Percentiles rank a stretch among this genome's conserved stretches.
phyloP scores from a whole-genome alignment of 2,113 vertebrate species.

The Sander lucioperca region DNA sequence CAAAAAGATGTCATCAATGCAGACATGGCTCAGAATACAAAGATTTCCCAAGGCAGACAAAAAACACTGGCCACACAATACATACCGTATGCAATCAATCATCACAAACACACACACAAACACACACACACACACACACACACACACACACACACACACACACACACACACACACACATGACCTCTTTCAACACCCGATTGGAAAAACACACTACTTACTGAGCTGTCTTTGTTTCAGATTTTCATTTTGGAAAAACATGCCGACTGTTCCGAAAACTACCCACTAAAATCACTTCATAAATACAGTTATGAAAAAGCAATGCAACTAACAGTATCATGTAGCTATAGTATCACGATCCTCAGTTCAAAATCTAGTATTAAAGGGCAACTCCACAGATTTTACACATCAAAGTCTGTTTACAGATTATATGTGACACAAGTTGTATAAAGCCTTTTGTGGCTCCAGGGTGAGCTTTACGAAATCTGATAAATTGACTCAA shows the following conservation, averaged over 20 bases:
- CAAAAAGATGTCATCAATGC: constrained; percentile 62
- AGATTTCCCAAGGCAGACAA: constrained; percentile 24
- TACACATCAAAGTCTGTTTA: background rate
- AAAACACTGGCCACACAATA: constrained; percentile 31
- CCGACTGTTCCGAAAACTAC: background rate
- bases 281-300: background rate
- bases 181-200: background rate
- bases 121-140: background rate
- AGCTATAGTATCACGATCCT: background rate
- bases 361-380: background rate
- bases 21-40: constrained; percentile 55
- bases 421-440: background rate
- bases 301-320: background rate
- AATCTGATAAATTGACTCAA: background rate
- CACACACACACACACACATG: background rate
- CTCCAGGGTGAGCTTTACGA: background rate
- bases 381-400: background rate
- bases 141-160: background rate
- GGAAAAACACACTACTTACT: constrained; percentile 1
- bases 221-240: constrained; percentile 5
- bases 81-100: background rate
- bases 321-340: background rate
- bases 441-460: background rate
- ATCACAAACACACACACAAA: background rate
- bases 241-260: background rate